Base-by-base conservation (phyloP, 2,888 invertebrate species). In the Plebejus melissa region DNA sequence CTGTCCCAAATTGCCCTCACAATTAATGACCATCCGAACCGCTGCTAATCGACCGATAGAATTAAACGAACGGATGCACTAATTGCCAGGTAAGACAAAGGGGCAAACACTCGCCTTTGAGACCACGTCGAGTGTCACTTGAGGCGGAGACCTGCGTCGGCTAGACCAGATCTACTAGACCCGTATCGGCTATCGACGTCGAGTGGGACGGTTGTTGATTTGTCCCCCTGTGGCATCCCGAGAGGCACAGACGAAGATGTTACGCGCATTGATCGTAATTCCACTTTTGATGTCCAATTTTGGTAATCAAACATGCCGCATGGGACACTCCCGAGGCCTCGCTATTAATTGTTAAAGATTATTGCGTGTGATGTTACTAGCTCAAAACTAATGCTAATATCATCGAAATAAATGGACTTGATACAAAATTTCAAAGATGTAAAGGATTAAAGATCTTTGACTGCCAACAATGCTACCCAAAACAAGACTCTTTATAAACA, bases 1-100 rank as follows among this genome's bases (percentile, higher is more conserved):
- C 65, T 57, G 75, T 79, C 78, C 84, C 88, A 90, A 91, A 91
- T 91, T 91, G 90, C 86, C 85, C 84, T 83, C 85, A 89, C 91
- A 92, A 91, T 93, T 92, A 92, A 89, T 90, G 88, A 88, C 83
- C 87, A 88, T 88, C 90, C 90, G 88, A 87, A 85, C 87, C 84
- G 84, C 87, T 88, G 87, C 89, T 93, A 93, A 93, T 93, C 93
- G 93, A 92, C 89, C 92, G 91, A 91, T 92, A 91, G 90, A 91
- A 93, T 93, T 93, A 93, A 93, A 92, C 90, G 92, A 92, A 92
- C 93, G 91, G 91, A 87, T 89, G 88, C 88, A 91, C 91, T 93
- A 93, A 93, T 93, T 93, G 93, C 85, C 89, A 86, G 84, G 90
- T 90, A 93, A 93, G 93, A 92, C 92, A 93, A 93, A 92, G 93